Percentiles rank a stretch among this genome's conserved stretches.
Evolutionary conservation across 2,888 invertebrate species (phyloP).

Genomic region (Arenicola marina): DNA sequence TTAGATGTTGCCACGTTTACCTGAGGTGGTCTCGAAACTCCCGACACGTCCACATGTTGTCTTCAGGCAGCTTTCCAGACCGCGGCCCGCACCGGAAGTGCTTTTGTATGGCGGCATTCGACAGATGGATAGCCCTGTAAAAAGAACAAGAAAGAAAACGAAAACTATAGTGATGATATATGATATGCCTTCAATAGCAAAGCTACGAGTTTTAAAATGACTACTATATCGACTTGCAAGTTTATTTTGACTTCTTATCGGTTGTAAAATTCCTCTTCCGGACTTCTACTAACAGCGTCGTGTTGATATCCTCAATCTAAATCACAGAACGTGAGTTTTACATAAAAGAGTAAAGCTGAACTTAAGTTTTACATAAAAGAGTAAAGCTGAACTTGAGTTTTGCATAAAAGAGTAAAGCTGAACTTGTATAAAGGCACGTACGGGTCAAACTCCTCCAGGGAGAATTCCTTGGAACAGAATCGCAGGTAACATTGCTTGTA

Average conservation of each 20-base stretch:
- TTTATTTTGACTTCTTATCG: no score
- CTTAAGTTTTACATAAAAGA: no score
- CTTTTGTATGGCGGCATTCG: conserved; percentile 90
- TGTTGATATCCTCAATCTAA: no score
- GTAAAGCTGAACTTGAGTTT: no score
- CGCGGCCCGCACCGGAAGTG: conserved; percentile 72
- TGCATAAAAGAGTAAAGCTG: no score
- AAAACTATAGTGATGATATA: background rate
- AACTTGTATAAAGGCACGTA: no score
- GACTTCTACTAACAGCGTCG: no score
- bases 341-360: no score
- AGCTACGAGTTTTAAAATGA: background rate
- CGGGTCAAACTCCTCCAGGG: conserved; percentile 84
- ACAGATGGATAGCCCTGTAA: conserved; percentile 73
- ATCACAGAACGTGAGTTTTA: no score
- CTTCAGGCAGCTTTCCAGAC: conserved; percentile 67
- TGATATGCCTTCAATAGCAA: background rate
- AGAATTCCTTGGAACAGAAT: conserved; percentile 79
- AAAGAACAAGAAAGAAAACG: no score
- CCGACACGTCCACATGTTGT: conserved; percentile 84
- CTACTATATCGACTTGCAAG: background rate
- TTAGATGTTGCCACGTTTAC: no score
- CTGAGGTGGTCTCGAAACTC: conserved; percentile 73
- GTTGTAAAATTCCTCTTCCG: no score
- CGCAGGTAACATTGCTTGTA: conserved; percentile 90